Percentiles rank a stretch among this genome's conserved stretches.
phyloP scores from a whole-genome alignment of 2,888 invertebrate species.

The Eucera pruinosa region DNA sequence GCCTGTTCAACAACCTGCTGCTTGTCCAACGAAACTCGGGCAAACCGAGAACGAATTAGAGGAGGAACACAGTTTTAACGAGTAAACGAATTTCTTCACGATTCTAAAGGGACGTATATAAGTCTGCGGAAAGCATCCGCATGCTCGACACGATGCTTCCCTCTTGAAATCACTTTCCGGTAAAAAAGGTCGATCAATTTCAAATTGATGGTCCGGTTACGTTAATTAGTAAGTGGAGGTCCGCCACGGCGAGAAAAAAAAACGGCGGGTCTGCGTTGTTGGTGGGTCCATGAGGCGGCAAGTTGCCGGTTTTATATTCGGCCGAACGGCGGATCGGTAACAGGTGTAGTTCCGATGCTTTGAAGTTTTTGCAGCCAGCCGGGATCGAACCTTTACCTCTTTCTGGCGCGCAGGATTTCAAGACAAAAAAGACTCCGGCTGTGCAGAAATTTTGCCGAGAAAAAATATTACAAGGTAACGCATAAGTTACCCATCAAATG shows the following conservation, averaged over 20 bases:
- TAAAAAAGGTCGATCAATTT: conserved; percentile 77
- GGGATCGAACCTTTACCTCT: conserved; percentile 17
- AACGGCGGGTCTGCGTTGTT: conserved; percentile 4
- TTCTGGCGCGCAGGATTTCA: no score
- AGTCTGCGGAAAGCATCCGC: background rate
- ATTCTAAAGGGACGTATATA: conserved; percentile 41
- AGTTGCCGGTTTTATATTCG: conserved; percentile 61
- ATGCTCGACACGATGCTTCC: conserved; percentile 11
- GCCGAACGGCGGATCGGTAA: conserved; percentile 29
- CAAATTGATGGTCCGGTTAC: conserved; percentile 77
- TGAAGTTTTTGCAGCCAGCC: conserved; percentile 27
- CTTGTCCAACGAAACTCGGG: background rate
- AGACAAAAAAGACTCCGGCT: no score
- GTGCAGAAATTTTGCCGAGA: no score
- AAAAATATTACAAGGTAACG: no score
- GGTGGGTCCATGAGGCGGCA: conserved; percentile 45
- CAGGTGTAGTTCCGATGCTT: conserved; percentile 51
- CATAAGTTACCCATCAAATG: no score
- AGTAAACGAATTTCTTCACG: conserved; percentile 42
- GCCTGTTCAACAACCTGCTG: background rate
- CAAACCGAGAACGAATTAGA: conserved; percentile 24
- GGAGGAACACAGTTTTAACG: conserved; percentile 30
- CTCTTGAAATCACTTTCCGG: conserved; percentile 65
- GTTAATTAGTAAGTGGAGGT: conserved; percentile 70
- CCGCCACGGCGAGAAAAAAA: conserved; percentile 60